phyloP scores from a whole-genome alignment of 23 tunicate genomes.

The Diplosoma virens region DNA sequence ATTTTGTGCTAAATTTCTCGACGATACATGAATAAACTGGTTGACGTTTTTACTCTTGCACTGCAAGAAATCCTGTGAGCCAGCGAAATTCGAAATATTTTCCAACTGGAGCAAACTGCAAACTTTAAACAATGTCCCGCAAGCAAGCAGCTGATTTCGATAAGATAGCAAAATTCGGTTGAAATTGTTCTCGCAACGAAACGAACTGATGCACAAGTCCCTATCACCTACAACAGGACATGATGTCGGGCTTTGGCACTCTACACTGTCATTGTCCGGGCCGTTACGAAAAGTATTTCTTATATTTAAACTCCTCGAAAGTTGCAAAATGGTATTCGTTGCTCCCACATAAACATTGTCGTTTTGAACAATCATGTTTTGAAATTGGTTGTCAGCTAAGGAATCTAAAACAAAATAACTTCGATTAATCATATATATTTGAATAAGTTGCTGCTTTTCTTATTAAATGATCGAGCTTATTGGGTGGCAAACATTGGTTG shows the following conservation, averaged over 20 bases:
- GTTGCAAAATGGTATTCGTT: conserved; percentile 55
- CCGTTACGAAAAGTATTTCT: conserved; percentile 6
- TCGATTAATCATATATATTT: no score
- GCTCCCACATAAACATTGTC: conserved; percentile 59
- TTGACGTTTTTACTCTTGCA: background rate
- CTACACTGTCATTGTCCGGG: conserved; percentile 41
- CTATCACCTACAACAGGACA: conserved; percentile 2
- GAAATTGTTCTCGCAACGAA: conserved; percentile 34
- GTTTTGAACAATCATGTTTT: background rate
- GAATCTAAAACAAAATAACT: background rate
- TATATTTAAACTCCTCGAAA: conserved; percentile 13
- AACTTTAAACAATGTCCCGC: conserved; percentile 45
- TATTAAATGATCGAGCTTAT: no score
- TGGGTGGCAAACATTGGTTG: no score
- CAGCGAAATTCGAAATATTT: conserved; percentile 19
- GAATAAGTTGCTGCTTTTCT: no score
- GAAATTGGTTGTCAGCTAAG: background rate
- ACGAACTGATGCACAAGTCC: background rate
- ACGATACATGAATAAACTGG: background rate
- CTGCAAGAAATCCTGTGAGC: background rate
- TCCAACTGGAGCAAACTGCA: conserved; percentile 43
- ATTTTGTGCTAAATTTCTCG: background rate
- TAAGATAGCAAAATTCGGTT: conserved; percentile 44
- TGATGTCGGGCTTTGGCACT: conserved; percentile 29
- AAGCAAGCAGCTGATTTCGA: conserved; percentile 49